Percentiles rank a stretch among this genome's conserved stretches.
These are phyloP conservation scores for Notoglanidium macrostoma DNA, from an alignment of 2,797 vertebrate species.

Conservation along the genomic window DNA sequence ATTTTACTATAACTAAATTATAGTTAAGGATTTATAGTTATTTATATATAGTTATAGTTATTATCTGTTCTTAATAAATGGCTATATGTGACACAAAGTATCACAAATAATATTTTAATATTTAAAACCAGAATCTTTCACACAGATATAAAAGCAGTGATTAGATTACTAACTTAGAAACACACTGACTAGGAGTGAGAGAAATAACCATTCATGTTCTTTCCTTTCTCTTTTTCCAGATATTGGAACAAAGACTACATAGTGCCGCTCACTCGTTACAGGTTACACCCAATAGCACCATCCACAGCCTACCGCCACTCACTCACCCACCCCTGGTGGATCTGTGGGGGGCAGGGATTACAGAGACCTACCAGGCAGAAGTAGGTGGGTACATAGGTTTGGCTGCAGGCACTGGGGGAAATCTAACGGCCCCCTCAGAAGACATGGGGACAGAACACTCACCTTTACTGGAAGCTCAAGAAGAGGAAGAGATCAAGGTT, in stretches of 20 bases:
- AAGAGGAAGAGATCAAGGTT: constrained; percentile 82
- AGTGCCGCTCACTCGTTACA: constrained; percentile 80
- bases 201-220: neutral
- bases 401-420: constrained; percentile 80
- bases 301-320: constrained; percentile 77
- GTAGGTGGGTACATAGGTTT: constrained; percentile 81
- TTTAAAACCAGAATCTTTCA: neutral
- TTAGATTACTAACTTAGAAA: neutral
- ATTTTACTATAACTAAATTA: neutral
- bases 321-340: constrained; percentile 85
- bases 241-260: constrained; percentile 78
- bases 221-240: constrained; percentile 60
- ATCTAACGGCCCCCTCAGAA: constrained; percentile 72
- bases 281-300: constrained; percentile 82
- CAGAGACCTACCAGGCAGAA: constrained; percentile 79
- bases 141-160: neutral
- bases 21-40: neutral
- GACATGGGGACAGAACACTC: constrained; percentile 82
- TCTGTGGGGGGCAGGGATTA: constrained; percentile 83
- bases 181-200: neutral
- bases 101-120: neutral
- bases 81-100: neutral
- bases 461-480: constrained; percentile 87
- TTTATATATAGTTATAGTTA: neutral
- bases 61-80: neutral